Evolutionary conservation across 2,113 vertebrate species (phyloP), one percentile per base, ranked within the genome.

Genomic region (Pogonocichla stellata): DNA sequence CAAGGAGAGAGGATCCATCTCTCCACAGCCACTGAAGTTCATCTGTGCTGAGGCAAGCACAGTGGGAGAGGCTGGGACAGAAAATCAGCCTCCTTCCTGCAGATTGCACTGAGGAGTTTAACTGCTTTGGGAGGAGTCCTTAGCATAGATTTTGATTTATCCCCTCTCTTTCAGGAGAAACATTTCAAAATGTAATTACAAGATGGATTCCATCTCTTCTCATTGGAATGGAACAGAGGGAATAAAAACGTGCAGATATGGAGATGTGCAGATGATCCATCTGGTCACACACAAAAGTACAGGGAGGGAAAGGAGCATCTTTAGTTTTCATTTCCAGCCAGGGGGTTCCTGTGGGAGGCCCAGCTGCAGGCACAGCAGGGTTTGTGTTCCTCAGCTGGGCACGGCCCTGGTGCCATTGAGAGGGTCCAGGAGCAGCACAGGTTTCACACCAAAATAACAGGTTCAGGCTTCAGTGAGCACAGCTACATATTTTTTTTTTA

Each of bases 391-490:
- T 62, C 42, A 11, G 28, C 43, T 34, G n/a, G 16, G 1, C 13
- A 3, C 8, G 4, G 24, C 40, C 0, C 0, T 42, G 56, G 20
- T 1, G 5, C 53, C 3, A 1, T 12, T 0, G 0, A 14, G 15
- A 56, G 56, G 29, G 10, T 25, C 38, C 26, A 29, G 62, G 25
- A 24, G 51, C 56, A 78, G 38, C 64, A 31, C 58, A 25, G 60
- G 19, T 61, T 80, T 83, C 88, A 33, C 82, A 66, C 60, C 54
- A 18, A 5, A 57, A n/a, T 33, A 40, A 33, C 31, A 22, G 38
- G 4, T 50, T 77, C 47, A 70, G 62, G 62, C 83, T 82, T 60
- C 3, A 6, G 26, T 51, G 16, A 80, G 53, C 66, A 65, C 57
- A 56, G 50, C 47, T 57, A 28, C 12, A 0, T 14, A 23, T 71